Conservation (phyloP, 2,113 vertebrate species). For the Sula dactylatra region DNA sequence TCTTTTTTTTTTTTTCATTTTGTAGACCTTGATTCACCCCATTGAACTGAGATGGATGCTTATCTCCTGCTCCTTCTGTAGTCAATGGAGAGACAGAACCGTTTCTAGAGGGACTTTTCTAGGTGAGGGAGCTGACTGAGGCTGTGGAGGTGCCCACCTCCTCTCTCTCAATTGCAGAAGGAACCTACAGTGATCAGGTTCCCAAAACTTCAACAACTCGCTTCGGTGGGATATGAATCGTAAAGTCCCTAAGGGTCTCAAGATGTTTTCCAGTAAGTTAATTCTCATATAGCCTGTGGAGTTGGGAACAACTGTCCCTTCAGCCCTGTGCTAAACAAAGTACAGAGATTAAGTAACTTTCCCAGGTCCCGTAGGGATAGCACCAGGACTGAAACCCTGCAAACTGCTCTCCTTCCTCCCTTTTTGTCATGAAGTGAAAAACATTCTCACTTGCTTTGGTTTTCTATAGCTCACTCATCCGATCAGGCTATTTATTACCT, state of each 20-base stretch:
- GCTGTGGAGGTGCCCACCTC: background rate
- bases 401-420: background rate
- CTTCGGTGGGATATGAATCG: background rate
- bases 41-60: background rate
- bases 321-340: background rate
- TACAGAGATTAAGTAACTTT: background rate
- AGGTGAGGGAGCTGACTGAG: background rate
- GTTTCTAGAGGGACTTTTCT: background rate
- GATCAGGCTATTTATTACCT: background rate
- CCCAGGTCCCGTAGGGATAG: rapidly evolving
- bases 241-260: background rate
- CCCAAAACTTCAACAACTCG: background rate
- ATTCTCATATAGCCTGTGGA: background rate
- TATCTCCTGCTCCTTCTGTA: background rate
- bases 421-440: rapidly evolving
- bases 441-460: background rate
- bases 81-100: background rate
- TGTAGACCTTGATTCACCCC: background rate
- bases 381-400: background rate
- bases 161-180: background rate
- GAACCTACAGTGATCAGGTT: background rate
- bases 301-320: background rate
- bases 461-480: background rate
- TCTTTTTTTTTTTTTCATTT: background rate
- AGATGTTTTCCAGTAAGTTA: background rate